Percentiles rank a stretch among this genome's conserved stretches.
Evolutionary conservation across 1,140 invertebrate genomes (phyloP).

Genomic region (Megalonaias nervosa): DNA sequence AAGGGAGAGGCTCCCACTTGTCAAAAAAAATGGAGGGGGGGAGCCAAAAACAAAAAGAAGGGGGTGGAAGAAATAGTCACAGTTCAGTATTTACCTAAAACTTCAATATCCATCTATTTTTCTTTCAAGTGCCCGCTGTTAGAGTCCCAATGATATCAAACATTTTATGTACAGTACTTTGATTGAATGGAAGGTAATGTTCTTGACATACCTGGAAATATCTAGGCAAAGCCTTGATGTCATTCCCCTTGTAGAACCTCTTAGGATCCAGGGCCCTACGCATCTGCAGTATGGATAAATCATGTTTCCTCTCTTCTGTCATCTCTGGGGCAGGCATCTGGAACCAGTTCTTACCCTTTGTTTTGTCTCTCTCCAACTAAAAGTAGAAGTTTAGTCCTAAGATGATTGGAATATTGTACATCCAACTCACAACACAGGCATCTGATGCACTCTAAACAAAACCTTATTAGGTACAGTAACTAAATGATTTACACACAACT

Average conservation of each 20-base stretch:
- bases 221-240: slow-evolving; percentile 88
- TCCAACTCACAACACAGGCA: background rate
- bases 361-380: slow-evolving; percentile 77
- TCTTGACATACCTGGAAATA: slow-evolving; percentile 84
- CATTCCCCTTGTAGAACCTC: slow-evolving; percentile 94
- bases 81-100: too few species aligned
- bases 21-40: too few species aligned
- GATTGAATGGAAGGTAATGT: too few species aligned
- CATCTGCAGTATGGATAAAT: slow-evolving; percentile 92
- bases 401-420: background rate
- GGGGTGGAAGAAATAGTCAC: too few species aligned
- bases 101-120: too few species aligned
- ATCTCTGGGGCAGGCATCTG: slow-evolving; percentile 89
- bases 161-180: too few species aligned
- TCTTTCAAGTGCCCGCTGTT: too few species aligned
- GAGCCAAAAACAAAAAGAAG: too few species aligned
- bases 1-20: too few species aligned
- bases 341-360: slow-evolving; percentile 90
- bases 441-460: background rate
- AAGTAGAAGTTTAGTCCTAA: slow-evolving; percentile 43
- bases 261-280: slow-evolving; percentile 93
- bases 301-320: slow-evolving; percentile 88
- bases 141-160: too few species aligned
- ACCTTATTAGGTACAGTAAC: too few species aligned
- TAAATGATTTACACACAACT: too few species aligned